A percentile compares a stretch with the other conserved stretches of the same genome.
These are phyloP conservation scores for Dryas iulia DNA, from an alignment of 1,140 invertebrate species.

Conservation along the genomic window DNA sequence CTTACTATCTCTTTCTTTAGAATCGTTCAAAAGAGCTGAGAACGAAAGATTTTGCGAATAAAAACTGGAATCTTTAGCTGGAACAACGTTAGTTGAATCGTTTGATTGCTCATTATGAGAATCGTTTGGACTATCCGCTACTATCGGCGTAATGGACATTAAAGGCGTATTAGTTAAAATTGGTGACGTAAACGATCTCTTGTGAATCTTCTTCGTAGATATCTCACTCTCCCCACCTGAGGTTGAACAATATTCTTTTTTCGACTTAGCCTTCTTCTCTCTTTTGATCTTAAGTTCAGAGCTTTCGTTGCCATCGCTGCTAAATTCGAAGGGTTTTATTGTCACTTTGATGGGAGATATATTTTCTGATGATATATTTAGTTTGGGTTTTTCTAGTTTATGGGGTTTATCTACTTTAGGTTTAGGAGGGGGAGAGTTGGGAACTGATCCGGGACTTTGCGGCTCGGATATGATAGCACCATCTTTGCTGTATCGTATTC, in stretches of 20 bases:
- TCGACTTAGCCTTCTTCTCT: conserved; percentile 51
- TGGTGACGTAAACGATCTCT: conserved; percentile 76
- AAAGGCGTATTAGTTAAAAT: conserved; percentile 75
- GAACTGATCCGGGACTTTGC: conserved; percentile 53
- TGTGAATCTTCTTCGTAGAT: conserved; percentile 64
- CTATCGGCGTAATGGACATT: conserved; percentile 78
- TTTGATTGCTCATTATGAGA: conserved; percentile 67
- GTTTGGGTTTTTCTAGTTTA: conserved; percentile 52
- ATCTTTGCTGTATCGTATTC: conserved; percentile 87
- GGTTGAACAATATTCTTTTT: conserved; percentile 58
- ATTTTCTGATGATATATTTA: conserved; percentile 49
- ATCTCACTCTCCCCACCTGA: conserved; percentile 46
- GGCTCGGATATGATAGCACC: conserved; percentile 74
- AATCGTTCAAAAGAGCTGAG: conserved; percentile 67
- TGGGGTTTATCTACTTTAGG: conserved; percentile 46
- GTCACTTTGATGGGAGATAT: conserved; percentile 81
- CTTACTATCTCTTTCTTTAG: conserved; percentile 67
- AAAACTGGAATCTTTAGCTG: conserved; percentile 60
- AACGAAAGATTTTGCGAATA: conserved; percentile 72
- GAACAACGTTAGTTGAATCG: conserved; percentile 41
- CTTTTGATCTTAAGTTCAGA: conserved; percentile 56
- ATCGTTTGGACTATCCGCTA: conserved; percentile 76
- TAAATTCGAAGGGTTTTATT: conserved; percentile 81
- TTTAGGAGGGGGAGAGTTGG: conserved; percentile 54
- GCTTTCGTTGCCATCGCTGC: conserved; percentile 54